Conservation (phyloP, 2,797 vertebrate genomes). For the Peromyscus aztecus region DNA sequence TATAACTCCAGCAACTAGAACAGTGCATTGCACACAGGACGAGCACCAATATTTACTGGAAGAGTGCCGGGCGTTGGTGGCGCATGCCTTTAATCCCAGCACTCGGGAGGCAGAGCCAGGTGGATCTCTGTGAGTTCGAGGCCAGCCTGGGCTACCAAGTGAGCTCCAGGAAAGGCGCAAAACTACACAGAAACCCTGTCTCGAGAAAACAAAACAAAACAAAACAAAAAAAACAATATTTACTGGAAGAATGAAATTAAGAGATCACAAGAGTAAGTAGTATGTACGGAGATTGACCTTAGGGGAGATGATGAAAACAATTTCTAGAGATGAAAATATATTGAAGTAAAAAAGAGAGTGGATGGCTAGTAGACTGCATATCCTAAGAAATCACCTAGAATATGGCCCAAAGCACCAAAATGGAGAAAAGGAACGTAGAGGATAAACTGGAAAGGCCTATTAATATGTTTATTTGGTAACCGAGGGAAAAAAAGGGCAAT, state of each 20-base stretch:
- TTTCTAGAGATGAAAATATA: conserved; percentile 20
- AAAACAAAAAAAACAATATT: too few relatives aligned
- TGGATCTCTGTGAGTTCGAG: too few relatives aligned
- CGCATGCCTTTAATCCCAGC: too few relatives aligned
- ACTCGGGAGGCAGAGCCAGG: too few relatives aligned
- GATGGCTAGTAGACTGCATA: not conserved
- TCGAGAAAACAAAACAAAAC: too few relatives aligned
- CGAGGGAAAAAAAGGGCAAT: not conserved
- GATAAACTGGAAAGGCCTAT: not conserved
- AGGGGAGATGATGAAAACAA: not conserved
- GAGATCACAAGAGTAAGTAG: not conserved
- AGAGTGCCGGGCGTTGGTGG: too few relatives aligned
- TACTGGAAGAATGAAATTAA: not conserved
- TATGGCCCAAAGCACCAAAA: not conserved
- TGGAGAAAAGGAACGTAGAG: not conserved
- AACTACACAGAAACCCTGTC: too few relatives aligned
- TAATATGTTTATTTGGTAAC: not conserved
- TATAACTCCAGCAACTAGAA: not conserved
- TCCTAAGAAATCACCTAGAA: not conserved
- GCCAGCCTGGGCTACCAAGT: too few relatives aligned
- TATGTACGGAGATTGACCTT: not conserved
- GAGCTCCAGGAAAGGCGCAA: too few relatives aligned
- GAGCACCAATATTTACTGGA: not conserved
- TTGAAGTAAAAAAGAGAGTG: conserved; percentile 8
- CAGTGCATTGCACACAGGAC: not conserved